phyloP scores from a whole-genome alignment of 2,797 vertebrate species.

The Tadarida brasiliensis region DNA sequence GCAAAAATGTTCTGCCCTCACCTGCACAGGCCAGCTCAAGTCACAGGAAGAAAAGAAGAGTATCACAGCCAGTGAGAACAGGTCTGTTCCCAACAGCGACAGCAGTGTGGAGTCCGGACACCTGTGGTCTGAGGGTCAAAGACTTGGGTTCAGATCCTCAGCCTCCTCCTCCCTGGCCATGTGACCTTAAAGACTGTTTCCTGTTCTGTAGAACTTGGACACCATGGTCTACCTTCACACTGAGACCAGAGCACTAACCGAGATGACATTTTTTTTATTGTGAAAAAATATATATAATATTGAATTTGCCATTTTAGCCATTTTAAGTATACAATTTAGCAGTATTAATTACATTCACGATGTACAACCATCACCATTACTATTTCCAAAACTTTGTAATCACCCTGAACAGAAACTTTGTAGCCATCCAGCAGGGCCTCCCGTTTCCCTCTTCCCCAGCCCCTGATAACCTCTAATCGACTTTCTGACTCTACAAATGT shows the following conservation, averaged over 20 bases:
- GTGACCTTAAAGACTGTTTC: background rate
- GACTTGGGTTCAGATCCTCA: background rate
- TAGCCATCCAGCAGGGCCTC: background rate
- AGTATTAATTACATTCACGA: background rate
- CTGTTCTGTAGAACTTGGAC: background rate
- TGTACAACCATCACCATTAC: background rate
- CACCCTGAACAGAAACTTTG: background rate
- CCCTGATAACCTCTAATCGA: background rate
- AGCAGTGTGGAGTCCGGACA: background rate
- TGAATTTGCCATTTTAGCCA: background rate
- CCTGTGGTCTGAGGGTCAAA: background rate
- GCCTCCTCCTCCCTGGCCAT: background rate
- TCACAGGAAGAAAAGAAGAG: background rate
- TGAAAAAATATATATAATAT: background rate
- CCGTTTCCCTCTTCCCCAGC: too few species aligned
- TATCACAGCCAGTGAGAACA: background rate
- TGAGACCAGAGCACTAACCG: background rate
- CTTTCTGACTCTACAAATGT: background rate
- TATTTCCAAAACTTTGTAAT: background rate
- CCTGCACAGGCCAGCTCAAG: background rate
- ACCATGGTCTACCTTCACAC: background rate
- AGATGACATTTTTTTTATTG: background rate
- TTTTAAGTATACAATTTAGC: background rate
- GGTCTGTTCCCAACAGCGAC: background rate
- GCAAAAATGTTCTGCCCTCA: background rate